Evolutionary conservation across 2,888 invertebrate genomes (phyloP).

Genomic region (Luffia ferchaultella): DNA sequence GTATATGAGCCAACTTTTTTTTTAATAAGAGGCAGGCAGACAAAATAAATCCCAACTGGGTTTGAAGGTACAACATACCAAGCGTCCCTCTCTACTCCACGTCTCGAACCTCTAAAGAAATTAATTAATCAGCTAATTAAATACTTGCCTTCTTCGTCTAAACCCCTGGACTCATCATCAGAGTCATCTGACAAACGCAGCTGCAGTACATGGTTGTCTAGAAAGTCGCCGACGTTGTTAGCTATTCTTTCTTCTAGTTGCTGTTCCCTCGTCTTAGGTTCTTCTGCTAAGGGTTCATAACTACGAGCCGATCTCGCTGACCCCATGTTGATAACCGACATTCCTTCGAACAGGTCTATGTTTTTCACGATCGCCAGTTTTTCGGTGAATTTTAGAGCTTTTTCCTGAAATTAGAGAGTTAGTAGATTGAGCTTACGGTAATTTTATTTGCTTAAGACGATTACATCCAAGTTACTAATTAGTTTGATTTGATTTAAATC

Average conservation of each 20-base stretch:
- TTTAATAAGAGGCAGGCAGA: too few relatives aligned
- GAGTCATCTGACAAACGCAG: conserved; percentile 36
- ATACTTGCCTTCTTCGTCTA: conserved; percentile 59
- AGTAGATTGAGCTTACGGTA: too few relatives aligned
- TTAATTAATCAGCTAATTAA: too few relatives aligned
- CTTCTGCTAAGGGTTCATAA: conserved; percentile 48
- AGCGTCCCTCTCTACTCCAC: too few relatives aligned
- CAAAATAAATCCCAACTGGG: too few relatives aligned
- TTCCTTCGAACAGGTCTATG: conserved; percentile 56
- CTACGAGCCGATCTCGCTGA: conserved; percentile 53
- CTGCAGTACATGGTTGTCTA: conserved; percentile 55
- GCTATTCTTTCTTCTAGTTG: conserved; percentile 53
- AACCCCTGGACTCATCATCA: conserved; percentile 36
- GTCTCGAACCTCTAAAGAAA: too few relatives aligned
- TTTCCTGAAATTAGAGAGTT: conserved; percentile 53
- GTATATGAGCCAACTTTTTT: too few relatives aligned
- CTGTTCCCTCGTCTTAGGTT: conserved; percentile 46
- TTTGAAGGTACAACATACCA: too few relatives aligned
- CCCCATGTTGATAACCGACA: conserved; percentile 57
- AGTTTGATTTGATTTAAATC: too few relatives aligned
- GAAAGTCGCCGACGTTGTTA: conserved; percentile 49
- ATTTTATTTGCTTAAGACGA: too few relatives aligned
- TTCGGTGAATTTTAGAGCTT: conserved; percentile 68
- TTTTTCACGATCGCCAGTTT: conserved; percentile 61
- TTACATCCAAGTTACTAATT: too few relatives aligned